A percentile compares a stretch with the other conserved stretches of the same genome.
phyloP scores from a whole-genome alignment of 2,888 invertebrate genomes.

The Drosophila meridionalis region DNA sequence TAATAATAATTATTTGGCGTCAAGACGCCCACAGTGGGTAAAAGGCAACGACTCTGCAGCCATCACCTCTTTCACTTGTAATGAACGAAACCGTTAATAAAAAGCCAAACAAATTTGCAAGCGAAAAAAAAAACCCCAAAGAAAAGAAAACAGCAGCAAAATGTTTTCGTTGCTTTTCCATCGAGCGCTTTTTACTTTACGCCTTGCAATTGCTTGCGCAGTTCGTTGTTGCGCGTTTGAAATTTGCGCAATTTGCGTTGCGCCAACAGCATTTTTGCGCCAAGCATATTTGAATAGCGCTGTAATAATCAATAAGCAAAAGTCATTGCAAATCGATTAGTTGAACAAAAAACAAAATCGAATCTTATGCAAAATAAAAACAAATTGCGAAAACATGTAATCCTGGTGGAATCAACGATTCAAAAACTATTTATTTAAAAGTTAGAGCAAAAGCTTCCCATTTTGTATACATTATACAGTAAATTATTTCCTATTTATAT shows the following conservation, averaged over 20 bases:
- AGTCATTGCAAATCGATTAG: slow-evolving; percentile 27
- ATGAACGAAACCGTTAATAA: slow-evolving; percentile 17
- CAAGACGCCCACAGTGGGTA: slow-evolving; percentile 46
- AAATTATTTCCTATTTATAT: no score
- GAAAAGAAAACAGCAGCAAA: slow-evolving; percentile 4
- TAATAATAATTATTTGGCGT: slow-evolving; percentile 70
- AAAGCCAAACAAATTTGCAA: slow-evolving; percentile 25
- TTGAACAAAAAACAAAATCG: not conserved
- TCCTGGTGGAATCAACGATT: not conserved
- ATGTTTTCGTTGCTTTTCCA: slow-evolving; percentile 23
- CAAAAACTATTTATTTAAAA: no score
- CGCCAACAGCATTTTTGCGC: slow-evolving; percentile 10
- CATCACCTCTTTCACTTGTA: slow-evolving; percentile 29
- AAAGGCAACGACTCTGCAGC: slow-evolving; percentile 15
- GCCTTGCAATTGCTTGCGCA: slow-evolving; percentile 24
- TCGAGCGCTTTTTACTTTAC: slow-evolving; percentile 62
- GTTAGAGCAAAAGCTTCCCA: no score
- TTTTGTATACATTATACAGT: no score
- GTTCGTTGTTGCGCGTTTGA: slow-evolving; percentile 27
- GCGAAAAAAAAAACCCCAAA: not conserved
- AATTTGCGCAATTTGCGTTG: slow-evolving; percentile 24
- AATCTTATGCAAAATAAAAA: not conserved
- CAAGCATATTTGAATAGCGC: slow-evolving; percentile 14
- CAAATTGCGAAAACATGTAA: not conserved
- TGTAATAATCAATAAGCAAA: slow-evolving; percentile 22